These are phyloP conservation scores for Resseliella maxima DNA, from an alignment of 2,888 invertebrate genomes.

Conservation along the genomic window DNA sequence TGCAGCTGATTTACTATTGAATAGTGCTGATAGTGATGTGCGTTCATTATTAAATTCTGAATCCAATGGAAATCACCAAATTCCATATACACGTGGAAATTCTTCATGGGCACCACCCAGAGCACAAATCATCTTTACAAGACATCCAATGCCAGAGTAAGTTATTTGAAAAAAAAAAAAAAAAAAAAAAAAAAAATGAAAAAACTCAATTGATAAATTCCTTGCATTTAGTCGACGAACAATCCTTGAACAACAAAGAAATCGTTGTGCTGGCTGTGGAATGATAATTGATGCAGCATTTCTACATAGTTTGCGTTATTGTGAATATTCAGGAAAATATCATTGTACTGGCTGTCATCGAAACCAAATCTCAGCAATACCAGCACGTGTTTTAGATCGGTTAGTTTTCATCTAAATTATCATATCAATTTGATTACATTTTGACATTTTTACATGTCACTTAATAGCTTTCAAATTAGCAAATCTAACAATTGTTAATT, in stretches of 20 bases:
- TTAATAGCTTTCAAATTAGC: background rate
- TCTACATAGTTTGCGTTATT: conserved; percentile 80
- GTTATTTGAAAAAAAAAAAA: too few relatives aligned
- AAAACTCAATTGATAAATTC: background rate
- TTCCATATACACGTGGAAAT: conserved; percentile 75
- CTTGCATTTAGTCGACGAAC: conserved; percentile 70
- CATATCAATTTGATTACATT: background rate
- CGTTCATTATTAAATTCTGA: background rate
- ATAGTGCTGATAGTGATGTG: conserved; percentile 70
- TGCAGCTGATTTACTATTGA: conserved; percentile 82
- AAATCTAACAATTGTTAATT: background rate
- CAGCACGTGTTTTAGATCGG: conserved; percentile 72
- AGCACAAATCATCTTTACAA: conserved; percentile 83
- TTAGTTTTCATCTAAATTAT: conserved; percentile 58
- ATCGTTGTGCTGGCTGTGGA: conserved; percentile 86
- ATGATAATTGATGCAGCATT: conserved; percentile 80
- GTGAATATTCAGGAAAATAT: conserved; percentile 85
- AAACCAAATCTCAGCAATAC: conserved; percentile 79
- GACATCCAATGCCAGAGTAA: conserved; percentile 77
- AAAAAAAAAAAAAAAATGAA: background rate
- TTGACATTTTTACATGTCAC: background rate
- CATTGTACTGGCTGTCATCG: conserved; percentile 89
- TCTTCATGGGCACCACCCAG: conserved; percentile 87
- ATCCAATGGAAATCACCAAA: conserved; percentile 71
- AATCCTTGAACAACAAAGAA: conserved; percentile 78